Evolutionary conservation across 1,140 invertebrate species (phyloP).

Genomic region (Lucilia cuprina): DNA sequence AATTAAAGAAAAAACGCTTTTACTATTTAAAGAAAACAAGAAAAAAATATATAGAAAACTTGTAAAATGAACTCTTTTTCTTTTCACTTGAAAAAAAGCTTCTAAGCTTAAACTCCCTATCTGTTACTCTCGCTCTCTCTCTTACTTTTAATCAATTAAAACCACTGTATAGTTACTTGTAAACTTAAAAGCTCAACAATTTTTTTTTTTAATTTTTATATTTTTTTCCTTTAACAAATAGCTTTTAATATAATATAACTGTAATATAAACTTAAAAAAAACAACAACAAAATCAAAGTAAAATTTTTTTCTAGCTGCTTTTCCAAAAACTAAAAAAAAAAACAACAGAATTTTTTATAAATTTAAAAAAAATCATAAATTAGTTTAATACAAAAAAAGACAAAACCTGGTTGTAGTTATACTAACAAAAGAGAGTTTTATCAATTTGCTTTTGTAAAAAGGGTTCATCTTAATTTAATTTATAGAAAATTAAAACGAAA

Average conservation of each 20-base stretch:
- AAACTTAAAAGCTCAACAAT: not conserved
- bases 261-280: not conserved
- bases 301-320: not conserved
- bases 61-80: constrained; percentile 3
- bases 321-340: too few relatives aligned
- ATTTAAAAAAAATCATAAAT: not conserved
- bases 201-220: not conserved
- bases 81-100: not conserved
- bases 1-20: not conserved
- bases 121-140: not conserved
- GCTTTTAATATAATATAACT: not conserved
- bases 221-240: too few relatives aligned
- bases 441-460: too few relatives aligned
- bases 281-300: not conserved
- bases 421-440: too few relatives aligned
- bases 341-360: too few relatives aligned
- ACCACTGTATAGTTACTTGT: not conserved
- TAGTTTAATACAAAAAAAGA: not conserved
- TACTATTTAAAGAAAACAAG: too few relatives aligned
- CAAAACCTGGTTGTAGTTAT: constrained; percentile 27
- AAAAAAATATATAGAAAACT: not conserved
- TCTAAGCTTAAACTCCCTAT: not conserved
- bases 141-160: not conserved
- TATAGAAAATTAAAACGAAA: not conserved
- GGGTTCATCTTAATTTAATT: not conserved